Base-by-base conservation (phyloP, 2,888 invertebrate species). In the Patella ulyssiponensis region DNA sequence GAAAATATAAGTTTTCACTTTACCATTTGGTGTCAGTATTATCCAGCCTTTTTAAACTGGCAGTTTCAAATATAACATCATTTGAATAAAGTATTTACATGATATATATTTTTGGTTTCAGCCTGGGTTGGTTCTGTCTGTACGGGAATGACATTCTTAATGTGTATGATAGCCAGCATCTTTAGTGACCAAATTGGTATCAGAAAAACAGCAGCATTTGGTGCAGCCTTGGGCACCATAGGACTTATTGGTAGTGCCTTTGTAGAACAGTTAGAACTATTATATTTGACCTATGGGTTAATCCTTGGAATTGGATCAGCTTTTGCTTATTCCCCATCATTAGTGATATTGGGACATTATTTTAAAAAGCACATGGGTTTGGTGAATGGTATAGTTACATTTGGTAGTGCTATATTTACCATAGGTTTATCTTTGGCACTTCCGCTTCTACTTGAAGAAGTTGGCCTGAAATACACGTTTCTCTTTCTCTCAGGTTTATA, bases 271-370 rank as follows among this genome's bases (percentile, higher is more conserved):
- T 94, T 97, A 17, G 94, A 94, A 85, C 93, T 94, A 20, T 93
- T 98, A 75, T 97, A 95, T 92, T 93, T 97, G 80, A 97, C 97
- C 0, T 97, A 96, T 90, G 97, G 98, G 14, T 92, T 97, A 52
- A 94, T 97, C 94, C 96, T 96, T 85, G 98, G 98, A 0, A 90
- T 96, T 53, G 98, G 98, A 14, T 96, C 96, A 3, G 96, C 97
- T 0, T 93, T 97, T 72, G 95, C 96, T 0, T 98, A 98, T 92
- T 97, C 97, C 0, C 98, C 98, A 17, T 97, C 97, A 5, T 92
- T 98, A 73, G 97, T 96, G 69, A 96, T 98, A 83, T 93, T 98
- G 23, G 97, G 97, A 0, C 97, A 98, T 89, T 98, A 98, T 92
- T 98, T 97, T 92, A 95, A 96, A 78, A 87, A 88, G 69, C 94